Base-by-base conservation (phyloP, 2,113 vertebrate species). In the Redunca redunca region DNA sequence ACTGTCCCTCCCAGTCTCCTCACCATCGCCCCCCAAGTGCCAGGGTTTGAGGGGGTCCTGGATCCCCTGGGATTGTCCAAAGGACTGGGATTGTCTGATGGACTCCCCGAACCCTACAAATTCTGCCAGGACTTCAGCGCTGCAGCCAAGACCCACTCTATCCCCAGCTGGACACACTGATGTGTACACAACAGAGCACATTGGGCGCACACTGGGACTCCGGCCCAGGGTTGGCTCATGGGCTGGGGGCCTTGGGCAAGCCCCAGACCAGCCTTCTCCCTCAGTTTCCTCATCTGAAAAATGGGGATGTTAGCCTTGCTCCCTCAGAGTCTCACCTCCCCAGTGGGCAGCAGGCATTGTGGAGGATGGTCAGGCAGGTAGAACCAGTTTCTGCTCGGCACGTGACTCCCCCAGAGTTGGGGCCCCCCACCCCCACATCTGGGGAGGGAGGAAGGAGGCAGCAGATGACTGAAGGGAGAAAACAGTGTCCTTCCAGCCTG, bases 321-420 rank as follows among this genome's bases (percentile, higher is more conserved):
- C 21, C 40, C n/a, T 40, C 30, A 14, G 3, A 28, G 13, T 40
- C 23, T 62, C 21, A 23, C 36, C 23, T 50, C 28, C 81, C 55
- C 10, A 43, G 53, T 17, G 26, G 40, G 13, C 33, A 19, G 8
- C 17, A 21, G 36, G 14, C 21, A 62, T 0, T 81, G 13, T 16
- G 7, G 46, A 25, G 30, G 11, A 7, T 7, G 3, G 67, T 23
- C 64, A 91, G 96, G 97, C 97, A 97, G 87, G 96, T 2, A 23
- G 28, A 36, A n/a, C 77, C 53, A 86, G 91, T 88, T 81, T 96
- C 91, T 67, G 92, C 86, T 14, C 50, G 74, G 40, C 4, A 3
- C 40, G 15, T 60, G 89, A 97, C 0, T 90, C 81, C 77, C 77
- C 91, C 83, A 91, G 97, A 97, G 96, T 95, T 48, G 19, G 6